Percentiles rank a stretch among this genome's conserved stretches.
Conservation (phyloP, 2,113 vertebrate genomes). For the Lophius piscatorius region DNA sequence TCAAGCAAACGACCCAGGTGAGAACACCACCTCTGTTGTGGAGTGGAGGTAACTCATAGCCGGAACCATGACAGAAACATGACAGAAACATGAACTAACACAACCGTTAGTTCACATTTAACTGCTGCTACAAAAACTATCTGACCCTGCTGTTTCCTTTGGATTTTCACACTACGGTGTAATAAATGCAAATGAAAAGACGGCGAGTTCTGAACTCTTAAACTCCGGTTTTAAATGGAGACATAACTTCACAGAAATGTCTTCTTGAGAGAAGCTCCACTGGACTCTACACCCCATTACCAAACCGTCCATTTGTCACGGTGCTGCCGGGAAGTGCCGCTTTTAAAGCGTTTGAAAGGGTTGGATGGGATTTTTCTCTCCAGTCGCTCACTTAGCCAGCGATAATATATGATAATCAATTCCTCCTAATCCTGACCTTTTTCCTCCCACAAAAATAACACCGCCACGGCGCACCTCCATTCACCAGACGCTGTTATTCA, state of each 20-base stretch:
- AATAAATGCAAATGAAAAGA: neutral
- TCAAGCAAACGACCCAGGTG: too few species aligned
- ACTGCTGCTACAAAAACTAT: too few species aligned
- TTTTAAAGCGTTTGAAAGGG: slow-evolving; percentile 3
- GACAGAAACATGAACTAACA: too few species aligned
- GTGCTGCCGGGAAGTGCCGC: neutral
- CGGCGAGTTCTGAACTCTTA: too few species aligned
- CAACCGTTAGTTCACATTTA: too few species aligned
- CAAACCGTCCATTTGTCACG: neutral
- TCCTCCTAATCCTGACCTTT: slow-evolving; percentile 4
- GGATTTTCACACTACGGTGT: too few species aligned
- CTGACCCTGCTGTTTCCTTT: too few species aligned
- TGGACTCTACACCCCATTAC: neutral
- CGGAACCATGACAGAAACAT: too few species aligned
- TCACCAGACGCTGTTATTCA: slow-evolving; percentile 6
- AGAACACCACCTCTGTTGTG: too few species aligned
- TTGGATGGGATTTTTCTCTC: neutral
- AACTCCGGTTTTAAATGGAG: neutral
- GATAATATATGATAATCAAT: slow-evolving; percentile 30
- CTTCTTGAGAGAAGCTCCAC: too few species aligned
- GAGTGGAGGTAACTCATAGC: too few species aligned
- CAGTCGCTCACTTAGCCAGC: neutral
- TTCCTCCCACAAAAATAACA: slow-evolving; percentile 1
- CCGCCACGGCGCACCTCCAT: neutral
- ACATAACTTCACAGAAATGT: neutral